phyloP scores from a whole-genome alignment of 2,888 invertebrate species.

The Diachrysia chrysitis region DNA sequence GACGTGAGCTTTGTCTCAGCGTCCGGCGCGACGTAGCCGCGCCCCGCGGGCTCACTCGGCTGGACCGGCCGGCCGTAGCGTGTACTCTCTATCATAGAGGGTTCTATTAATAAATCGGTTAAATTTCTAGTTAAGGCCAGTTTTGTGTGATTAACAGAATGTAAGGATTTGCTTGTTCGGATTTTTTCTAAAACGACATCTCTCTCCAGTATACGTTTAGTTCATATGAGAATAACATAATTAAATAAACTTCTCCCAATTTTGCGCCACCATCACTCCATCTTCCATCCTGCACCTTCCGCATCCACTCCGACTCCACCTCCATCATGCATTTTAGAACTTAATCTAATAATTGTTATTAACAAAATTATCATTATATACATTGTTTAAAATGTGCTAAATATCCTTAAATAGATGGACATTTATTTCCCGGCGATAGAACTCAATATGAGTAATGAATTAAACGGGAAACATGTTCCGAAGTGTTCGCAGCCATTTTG shows the following conservation, averaged over 20 bases:
- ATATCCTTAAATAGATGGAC: background rate
- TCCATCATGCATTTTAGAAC: too few relatives aligned
- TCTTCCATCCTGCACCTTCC: too few relatives aligned
- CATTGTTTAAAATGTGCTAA: too few relatives aligned
- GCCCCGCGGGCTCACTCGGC: background rate
- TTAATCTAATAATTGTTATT: too few relatives aligned
- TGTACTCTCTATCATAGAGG: background rate
- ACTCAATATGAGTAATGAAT: constrained; percentile 22
- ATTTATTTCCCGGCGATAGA: background rate
- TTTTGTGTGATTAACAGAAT: background rate
- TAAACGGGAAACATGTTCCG: constrained; percentile 12
- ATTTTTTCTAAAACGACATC: too few relatives aligned
- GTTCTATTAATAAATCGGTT: background rate
- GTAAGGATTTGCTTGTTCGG: background rate
- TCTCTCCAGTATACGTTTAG: too few relatives aligned
- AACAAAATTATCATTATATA: too few relatives aligned
- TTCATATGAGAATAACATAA: too few relatives aligned
- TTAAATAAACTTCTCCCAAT: too few relatives aligned
- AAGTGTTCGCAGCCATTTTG: constrained; percentile 28
- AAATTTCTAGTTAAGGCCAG: background rate
- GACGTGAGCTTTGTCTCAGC: constrained; percentile 6
- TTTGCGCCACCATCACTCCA: too few relatives aligned
- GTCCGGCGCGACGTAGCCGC: constrained; percentile 27
- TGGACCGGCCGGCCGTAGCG: background rate
- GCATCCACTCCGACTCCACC: too few relatives aligned